A percentile compares a stretch with the other conserved stretches of the same genome.
Conservation (phyloP, 2,888 invertebrate species). For the Synergus japonicus region DNA sequence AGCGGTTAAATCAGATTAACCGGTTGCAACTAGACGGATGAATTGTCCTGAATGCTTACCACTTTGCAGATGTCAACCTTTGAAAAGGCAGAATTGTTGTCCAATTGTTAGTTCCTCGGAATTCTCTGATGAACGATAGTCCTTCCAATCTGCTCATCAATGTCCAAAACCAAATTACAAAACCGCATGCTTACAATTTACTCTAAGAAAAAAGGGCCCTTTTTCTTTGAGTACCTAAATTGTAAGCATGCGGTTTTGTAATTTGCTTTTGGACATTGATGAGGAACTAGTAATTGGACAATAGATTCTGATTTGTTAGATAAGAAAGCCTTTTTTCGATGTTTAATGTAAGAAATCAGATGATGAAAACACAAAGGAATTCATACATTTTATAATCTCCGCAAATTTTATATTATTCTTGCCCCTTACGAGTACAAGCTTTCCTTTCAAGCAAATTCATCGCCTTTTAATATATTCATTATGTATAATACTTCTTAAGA, state of each 20-base stretch:
- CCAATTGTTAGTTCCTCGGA: constrained; percentile 37
- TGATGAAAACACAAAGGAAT: neutral
- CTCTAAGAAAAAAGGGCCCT: neutral
- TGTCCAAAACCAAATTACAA: neutral
- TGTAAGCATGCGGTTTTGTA: too few relatives aligned
- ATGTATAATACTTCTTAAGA: neutral
- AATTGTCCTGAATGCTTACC: constrained; percentile 56
- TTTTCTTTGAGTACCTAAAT: too few relatives aligned
- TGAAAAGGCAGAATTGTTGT: constrained; percentile 54
- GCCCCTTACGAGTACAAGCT: neutral
- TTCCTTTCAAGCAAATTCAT: neutral
- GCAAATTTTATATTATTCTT: neutral
- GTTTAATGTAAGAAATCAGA: too few relatives aligned
- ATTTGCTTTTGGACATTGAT: too few relatives aligned
- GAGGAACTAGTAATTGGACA: too few relatives aligned
- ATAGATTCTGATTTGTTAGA: neutral
- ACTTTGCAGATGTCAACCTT: constrained; percentile 56
- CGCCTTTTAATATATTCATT: neutral
- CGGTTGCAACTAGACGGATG: constrained; percentile 60
- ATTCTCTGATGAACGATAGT: neutral
- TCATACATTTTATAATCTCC: too few relatives aligned
- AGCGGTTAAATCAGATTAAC: constrained; percentile 67
- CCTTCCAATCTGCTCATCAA: neutral
- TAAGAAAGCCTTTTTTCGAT: too few relatives aligned
- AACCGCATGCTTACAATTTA: neutral